These are phyloP conservation scores for Arbacia lixula DNA, from an alignment of 53 echinoderm and acorn worm genomes.

Conservation along the genomic window DNA sequence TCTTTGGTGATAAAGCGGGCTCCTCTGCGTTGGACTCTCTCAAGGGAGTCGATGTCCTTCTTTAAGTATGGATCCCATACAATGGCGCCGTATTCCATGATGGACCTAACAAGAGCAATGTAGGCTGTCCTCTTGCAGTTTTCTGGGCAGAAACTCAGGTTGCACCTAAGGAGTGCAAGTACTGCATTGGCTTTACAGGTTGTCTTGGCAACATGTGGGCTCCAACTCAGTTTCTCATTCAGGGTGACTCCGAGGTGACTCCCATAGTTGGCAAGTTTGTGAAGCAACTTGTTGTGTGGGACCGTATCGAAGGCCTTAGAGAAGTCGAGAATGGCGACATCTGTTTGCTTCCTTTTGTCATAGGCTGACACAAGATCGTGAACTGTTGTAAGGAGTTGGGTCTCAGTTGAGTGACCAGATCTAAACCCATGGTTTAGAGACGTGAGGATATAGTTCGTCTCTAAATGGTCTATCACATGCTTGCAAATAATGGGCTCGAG, in stretches of 20 bases:
- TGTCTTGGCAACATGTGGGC: slow-evolving; percentile 16
- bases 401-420: background rate
- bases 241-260: slow-evolving; percentile 32
- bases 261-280: slow-evolving; percentile 54
- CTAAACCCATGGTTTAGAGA: slow-evolving; percentile 7
- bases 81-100: slow-evolving; percentile 45
- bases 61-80: slow-evolving; percentile 48
- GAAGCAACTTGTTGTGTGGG: slow-evolving; percentile 55
- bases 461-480: slow-evolving; percentile 2
- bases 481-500: slow-evolving; percentile 2
- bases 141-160: slow-evolving; percentile 27
- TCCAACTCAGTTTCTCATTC: background rate
- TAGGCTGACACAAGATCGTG: background rate
- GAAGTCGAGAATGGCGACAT: slow-evolving; percentile 32
- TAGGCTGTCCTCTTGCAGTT: slow-evolving; percentile 43
- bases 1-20: slow-evolving; percentile 38
- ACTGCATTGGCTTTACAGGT: slow-evolving; percentile 15
- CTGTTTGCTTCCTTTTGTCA: background rate
- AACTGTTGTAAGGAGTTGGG: background rate
- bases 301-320: slow-evolving; percentile 52
- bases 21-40: slow-evolving; percentile 37
- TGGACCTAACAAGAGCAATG: slow-evolving; percentile 33
- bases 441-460: background rate
- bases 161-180: slow-evolving; percentile 26
- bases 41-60: slow-evolving; percentile 20